Base-by-base conservation (phyloP, 2,113 vertebrate species). In the Alectura lathami region DNA sequence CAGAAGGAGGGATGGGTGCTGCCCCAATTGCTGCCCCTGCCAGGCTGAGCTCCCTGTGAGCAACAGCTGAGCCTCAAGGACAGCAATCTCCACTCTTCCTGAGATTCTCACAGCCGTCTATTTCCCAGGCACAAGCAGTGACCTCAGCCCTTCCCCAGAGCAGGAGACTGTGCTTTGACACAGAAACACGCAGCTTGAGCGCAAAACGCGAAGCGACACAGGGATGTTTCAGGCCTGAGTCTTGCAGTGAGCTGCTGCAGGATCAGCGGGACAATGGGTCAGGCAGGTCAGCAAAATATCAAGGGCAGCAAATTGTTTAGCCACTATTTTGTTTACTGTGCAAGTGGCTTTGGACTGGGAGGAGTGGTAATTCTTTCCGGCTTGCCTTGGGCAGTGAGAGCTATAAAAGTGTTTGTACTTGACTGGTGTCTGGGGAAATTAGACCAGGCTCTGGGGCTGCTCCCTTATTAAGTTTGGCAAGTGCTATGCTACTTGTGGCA, bases 241-340 rank as follows among this genome's bases (percentile, higher is more conserved):
- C 40, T 17, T 7, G 29, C 54, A 17, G 38, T 0, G 48, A 1
- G 2, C 56, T 0, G 53, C 93, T 91, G 88, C 85, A 85, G 70
- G 86, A 9, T 40, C 30, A 50, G 54, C 30, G 2, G 87, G 73
- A 83, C 30, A 34, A 27, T 20, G 56, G 87, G 85, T 86, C 91
- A 88, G 0, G 0, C 45, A 32, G 70, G 86, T 34, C 94, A 95
- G 23, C 84, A 83, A 96, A 93, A 85, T 64, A 96, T 70, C 87
- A 94, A 70, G 53, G 90, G 63, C 69, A 92, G 78, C 93, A 89
- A 92, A 94, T 85, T 88, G 92, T 95, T 94, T 75, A 87, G 85
- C 17, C 57, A 51, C 75, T 62, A 7, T 83, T 93, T 90, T 91
- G 92, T 95, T 95, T 94, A 80, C 69, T 21, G 69, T n/a, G 59